A percentile compares a stretch with the other conserved stretches of the same genome.
phyloP scores from a whole-genome alignment of 64 coral and sea anemone genomes.

The Catalaphyllia jardinei region DNA sequence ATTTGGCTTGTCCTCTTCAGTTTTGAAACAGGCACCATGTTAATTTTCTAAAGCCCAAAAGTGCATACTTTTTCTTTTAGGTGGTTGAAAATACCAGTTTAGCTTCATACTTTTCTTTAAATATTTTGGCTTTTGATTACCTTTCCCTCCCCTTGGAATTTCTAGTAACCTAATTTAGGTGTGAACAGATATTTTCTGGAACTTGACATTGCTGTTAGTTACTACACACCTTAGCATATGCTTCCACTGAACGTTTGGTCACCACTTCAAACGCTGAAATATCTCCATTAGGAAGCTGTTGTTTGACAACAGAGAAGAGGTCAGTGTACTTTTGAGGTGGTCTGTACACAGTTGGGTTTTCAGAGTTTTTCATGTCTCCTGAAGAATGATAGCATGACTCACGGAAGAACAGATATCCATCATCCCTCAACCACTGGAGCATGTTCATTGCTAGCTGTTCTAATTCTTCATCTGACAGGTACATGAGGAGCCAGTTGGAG shows the following conservation, averaged over 20 bases:
- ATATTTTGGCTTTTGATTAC: too few relatives aligned
- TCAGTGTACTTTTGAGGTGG: constrained; percentile 59
- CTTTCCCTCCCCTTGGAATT: too few relatives aligned
- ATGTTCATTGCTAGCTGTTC: constrained; percentile 71
- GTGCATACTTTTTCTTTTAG: too few relatives aligned
- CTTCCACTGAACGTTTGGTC: constrained; percentile 61
- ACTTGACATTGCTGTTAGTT: too few relatives aligned
- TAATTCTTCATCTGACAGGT: constrained; percentile 80
- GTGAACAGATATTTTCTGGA: too few relatives aligned
- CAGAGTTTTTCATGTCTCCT: constrained; percentile 67
- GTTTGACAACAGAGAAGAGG: constrained; percentile 48
- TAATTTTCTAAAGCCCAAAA: too few relatives aligned
- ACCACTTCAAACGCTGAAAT: constrained; percentile 46
- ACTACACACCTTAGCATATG: constrained; percentile 67
- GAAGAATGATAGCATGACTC: constrained; percentile 87
- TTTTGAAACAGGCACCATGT: too few relatives aligned
- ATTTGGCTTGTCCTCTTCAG: too few relatives aligned
- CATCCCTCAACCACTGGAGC: constrained; percentile 64
- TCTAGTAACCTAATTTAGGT: too few relatives aligned
- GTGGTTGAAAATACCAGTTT: too few relatives aligned
- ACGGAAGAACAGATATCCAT: constrained; percentile 74
- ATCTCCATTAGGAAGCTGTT: constrained; percentile 20
- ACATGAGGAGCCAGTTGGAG: constrained; percentile 94
- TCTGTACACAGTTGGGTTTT: constrained; percentile 82
- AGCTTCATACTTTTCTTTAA: too few relatives aligned